These are phyloP conservation scores for Balearica regulorum DNA, from an alignment of 2,797 vertebrate genomes.

Conservation along the genomic window DNA sequence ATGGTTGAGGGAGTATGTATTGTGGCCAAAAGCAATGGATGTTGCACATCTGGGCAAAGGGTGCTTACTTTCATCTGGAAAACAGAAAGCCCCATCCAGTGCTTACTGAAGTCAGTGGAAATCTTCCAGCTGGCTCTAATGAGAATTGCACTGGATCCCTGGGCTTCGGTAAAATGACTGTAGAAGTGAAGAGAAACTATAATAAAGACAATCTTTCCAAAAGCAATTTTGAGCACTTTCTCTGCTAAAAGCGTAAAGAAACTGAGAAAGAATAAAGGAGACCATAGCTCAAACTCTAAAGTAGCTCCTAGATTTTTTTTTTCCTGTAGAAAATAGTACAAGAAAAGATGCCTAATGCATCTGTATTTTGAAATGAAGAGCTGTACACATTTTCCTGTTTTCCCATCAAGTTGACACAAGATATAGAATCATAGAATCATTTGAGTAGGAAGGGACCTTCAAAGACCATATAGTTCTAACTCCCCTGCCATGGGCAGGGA, in stretches of 20 bases:
- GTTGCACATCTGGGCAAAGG: background rate
- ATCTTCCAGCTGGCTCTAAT: background rate
- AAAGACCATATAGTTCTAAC: no score
- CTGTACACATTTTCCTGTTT: background rate
- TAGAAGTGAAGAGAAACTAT: background rate
- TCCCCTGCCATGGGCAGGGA: no score
- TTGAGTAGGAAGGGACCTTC: no score
- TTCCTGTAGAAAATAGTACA: background rate
- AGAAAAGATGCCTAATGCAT: background rate
- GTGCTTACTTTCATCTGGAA: background rate
- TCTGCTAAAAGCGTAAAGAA: background rate
- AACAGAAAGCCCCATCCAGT: background rate
- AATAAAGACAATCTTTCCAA: background rate
- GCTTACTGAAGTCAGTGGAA: background rate
- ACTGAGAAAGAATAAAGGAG: background rate
- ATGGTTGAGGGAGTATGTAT: background rate
- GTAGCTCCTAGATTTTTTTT: background rate
- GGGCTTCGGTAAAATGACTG: background rate
- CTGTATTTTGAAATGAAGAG: background rate
- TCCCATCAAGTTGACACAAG: background rate
- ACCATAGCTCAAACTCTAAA: background rate
- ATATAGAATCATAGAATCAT: background rate
- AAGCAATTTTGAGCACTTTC: conserved; percentile 18
- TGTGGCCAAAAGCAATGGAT: background rate
- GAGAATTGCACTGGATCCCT: background rate